These are phyloP conservation scores for Dione juno DNA, from an alignment of 2,888 invertebrate species.

Conservation along the genomic window DNA sequence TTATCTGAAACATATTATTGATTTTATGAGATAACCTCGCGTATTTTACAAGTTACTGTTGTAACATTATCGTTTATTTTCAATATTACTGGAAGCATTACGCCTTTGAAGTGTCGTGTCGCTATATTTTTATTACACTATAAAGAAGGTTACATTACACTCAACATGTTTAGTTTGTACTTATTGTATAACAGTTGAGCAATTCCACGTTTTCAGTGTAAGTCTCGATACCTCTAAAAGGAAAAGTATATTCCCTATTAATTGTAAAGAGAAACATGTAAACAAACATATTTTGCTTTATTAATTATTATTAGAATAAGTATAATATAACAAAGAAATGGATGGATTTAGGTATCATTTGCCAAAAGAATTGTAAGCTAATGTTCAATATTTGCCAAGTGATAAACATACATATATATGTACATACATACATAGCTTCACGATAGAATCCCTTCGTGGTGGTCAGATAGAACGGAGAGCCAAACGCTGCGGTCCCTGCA, in stretches of 20 bases:
- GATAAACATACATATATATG: too few species aligned
- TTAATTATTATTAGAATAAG: too few species aligned
- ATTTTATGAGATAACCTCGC: slow-evolving; percentile 36
- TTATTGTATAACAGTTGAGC: not conserved
- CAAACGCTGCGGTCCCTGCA: too few species aligned
- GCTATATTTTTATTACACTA: not conserved
- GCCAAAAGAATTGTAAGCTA: too few species aligned
- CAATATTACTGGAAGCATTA: slow-evolving; percentile 31
- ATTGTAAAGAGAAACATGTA: not conserved
- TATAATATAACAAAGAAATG: too few species aligned
- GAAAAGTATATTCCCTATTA: not conserved
- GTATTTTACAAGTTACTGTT: slow-evolving; percentile 25
- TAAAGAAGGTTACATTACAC: slow-evolving; percentile 13
- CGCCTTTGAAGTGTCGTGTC: slow-evolving; percentile 16
- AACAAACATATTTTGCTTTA: too few species aligned
- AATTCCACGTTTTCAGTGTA: not conserved
- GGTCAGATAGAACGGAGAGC: too few species aligned
- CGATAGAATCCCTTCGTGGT: too few species aligned
- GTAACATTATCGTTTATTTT: slow-evolving; percentile 31
- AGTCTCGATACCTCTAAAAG: not conserved
- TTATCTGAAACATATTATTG: slow-evolving; percentile 38
- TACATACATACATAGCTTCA: too few species aligned
- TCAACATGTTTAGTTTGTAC: slow-evolving; percentile 2
- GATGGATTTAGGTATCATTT: too few species aligned
- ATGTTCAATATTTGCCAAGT: too few species aligned